Base-by-base conservation (phyloP, 2,888 invertebrate species). In the Lasioglossum vierecki region DNA sequence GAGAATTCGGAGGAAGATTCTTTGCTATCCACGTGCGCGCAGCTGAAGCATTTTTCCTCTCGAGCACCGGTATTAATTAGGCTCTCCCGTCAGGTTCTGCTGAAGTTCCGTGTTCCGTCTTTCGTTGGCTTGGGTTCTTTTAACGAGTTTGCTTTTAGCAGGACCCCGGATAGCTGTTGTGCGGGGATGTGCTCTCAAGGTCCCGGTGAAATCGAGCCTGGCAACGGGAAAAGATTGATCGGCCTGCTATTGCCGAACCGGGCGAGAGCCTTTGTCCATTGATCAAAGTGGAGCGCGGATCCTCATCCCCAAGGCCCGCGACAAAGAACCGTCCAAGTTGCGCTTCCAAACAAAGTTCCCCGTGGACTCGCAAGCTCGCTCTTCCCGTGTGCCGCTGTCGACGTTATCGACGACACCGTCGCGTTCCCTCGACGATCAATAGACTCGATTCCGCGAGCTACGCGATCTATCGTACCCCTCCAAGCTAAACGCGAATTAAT, bases 251-350 rank as follows among this genome's bases (percentile, higher is more conserved):
- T 30, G 26, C 60, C 60, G 60, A 63, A 63, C 26, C 60, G 26
- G 60, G 13, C 26, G 60, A 30, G 60, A 60, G 35, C 72, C 63
- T 76, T 83, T 83, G 84, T 83, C 63, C 76, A 57, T 76, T 76
- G 83, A 83, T 83, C 83, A 83, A 83, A 83, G 84, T 66, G 76
- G 72, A 73, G 41, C 82, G 30, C n/a, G 72, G 41, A 75, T 82
- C 76, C 83, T 83, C 76, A 66, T 63, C 83, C 63, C 84, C 83
- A 46, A 18, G 8, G 15, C 44, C 66, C 72, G 76, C 66, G 83
- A 73, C 76, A 76, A 83, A 83, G 84, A 83, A 39, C 76, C 84
- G 84, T 76, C 76, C n/a, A 83, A 76, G 83, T 83, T 83, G 46
- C 30, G 26, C 84, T 76, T 66, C 76, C 72, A 41, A 72, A 76